Evolutionary conservation across 2,888 invertebrate species (phyloP).

Genomic region (Gastracanthus pulcherrimus): DNA sequence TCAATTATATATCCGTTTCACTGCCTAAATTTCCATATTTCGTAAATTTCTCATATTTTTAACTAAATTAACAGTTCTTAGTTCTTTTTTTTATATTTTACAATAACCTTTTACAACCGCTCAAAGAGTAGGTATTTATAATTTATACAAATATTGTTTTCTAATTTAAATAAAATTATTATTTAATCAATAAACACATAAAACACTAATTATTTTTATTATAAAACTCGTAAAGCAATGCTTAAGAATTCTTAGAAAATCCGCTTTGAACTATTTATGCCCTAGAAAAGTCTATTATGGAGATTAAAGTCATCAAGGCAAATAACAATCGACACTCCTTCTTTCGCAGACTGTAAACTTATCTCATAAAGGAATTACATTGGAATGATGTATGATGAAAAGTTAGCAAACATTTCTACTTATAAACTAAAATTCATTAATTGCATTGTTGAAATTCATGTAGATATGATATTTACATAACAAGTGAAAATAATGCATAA

Average conservation of each 20-base stretch:
- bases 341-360: conserved; percentile 16
- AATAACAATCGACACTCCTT: conserved; percentile 39
- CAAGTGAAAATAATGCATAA: background rate
- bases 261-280: background rate
- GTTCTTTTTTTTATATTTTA: no score
- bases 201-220: no score
- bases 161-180: no score
- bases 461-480: background rate
- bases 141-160: background rate
- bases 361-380: background rate
- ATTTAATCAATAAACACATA: no score
- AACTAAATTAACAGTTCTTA: no score
- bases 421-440: background rate
- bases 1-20: background rate
- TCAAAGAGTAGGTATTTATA: background rate
- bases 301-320: conserved; percentile 34
- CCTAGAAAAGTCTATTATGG: conserved; percentile 31
- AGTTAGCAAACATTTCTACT: background rate
- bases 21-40: background rate
- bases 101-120: background rate
- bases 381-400: background rate
- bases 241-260: conserved; percentile 1
- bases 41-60: background rate
- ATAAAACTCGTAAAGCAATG: background rate
- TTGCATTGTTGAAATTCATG: background rate